A percentile compares a stretch with the other conserved stretches of the same genome.
These are phyloP conservation scores for Galerucella calmariensis DNA, from an alignment of 2,888 invertebrate species.

Conservation along the genomic window DNA sequence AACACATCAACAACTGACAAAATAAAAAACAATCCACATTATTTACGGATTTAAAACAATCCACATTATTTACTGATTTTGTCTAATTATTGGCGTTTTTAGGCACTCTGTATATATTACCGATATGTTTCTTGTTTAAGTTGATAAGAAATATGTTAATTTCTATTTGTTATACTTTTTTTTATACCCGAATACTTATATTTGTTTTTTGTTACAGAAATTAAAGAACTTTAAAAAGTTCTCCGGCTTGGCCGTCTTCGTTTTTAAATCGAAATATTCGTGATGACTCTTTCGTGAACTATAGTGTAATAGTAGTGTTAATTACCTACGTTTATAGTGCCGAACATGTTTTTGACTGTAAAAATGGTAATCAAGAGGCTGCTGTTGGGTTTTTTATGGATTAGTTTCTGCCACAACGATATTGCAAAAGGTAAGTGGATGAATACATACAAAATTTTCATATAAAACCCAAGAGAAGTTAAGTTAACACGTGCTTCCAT, in stretches of 20 bases:
- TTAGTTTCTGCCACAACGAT: slow-evolving; percentile 20
- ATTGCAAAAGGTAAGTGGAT: slow-evolving; percentile 33
- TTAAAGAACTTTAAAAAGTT: background rate
- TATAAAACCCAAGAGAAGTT: too few species aligned
- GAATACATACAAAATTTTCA: too few species aligned
- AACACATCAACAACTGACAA: too few species aligned
- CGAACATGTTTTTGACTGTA: slow-evolving; percentile 19
- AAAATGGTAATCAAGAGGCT: slow-evolving; percentile 26
- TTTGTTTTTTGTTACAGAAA: background rate
- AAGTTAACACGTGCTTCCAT: background rate
- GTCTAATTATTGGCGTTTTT: too few species aligned
- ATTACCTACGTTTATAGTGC: slow-evolving; percentile 12
- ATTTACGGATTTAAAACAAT: too few species aligned
- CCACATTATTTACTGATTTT: too few species aligned
- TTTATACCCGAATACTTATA: background rate
- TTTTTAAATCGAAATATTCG: slow-evolving; percentile 2
- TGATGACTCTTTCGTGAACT: slow-evolving; percentile 15
- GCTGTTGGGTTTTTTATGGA: slow-evolving; percentile 25
- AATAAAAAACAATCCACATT: too few species aligned
- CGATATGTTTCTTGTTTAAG: too few species aligned
- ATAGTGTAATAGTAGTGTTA: slow-evolving; percentile 25
- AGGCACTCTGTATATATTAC: too few species aligned
- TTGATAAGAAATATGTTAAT: background rate
- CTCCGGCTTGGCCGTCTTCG: background rate
- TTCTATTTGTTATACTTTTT: background rate